Evolutionary conservation across 1,140 invertebrate genomes (phyloP).

Genomic region (Cephus cinctus): DNA sequence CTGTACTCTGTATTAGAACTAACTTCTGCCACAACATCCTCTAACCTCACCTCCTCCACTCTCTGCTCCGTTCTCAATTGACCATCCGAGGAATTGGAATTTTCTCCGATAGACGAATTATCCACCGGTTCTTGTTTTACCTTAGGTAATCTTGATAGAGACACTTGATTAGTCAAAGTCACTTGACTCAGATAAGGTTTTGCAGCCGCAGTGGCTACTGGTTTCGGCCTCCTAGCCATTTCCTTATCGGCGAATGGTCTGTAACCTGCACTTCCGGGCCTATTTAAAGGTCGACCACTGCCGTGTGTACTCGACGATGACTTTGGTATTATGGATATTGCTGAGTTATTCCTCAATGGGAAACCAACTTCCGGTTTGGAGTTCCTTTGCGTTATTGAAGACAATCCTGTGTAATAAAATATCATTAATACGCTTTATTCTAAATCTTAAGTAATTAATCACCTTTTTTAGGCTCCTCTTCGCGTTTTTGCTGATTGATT

Average conservation of each 20-base stretch:
- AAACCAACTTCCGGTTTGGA: constrained; percentile 58
- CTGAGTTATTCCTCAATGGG: constrained; percentile 66
- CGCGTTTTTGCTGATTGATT: constrained; percentile 64
- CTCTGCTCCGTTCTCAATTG: constrained; percentile 48
- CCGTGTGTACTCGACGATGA: constrained; percentile 42
- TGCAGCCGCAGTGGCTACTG: constrained; percentile 45
- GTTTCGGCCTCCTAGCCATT: constrained; percentile 41
- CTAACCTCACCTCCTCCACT: constrained; percentile 49
- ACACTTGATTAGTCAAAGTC: constrained; percentile 44
- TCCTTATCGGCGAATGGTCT: constrained; percentile 46
- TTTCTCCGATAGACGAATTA: constrained; percentile 46
- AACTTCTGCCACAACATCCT: constrained; percentile 49
- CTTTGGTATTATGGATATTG: constrained; percentile 68
- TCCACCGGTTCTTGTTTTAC: constrained; percentile 43
- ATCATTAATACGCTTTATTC: constrained; percentile 21
- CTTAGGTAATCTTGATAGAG: constrained; percentile 42
- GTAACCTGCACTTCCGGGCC: constrained; percentile 40
- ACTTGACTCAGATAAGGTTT: constrained; percentile 46
- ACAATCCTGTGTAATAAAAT: constrained; percentile 44
- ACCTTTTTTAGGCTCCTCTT: constrained; percentile 60
- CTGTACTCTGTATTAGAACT: constrained; percentile 45
- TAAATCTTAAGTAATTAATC: constrained; percentile 33
- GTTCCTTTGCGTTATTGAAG: constrained; percentile 49
- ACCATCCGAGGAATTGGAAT: constrained; percentile 51
- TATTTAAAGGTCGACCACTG: constrained; percentile 36